These are phyloP conservation scores for Lepidostoma basale DNA, from an alignment of 1,140 invertebrate genomes.

Conservation along the genomic window DNA sequence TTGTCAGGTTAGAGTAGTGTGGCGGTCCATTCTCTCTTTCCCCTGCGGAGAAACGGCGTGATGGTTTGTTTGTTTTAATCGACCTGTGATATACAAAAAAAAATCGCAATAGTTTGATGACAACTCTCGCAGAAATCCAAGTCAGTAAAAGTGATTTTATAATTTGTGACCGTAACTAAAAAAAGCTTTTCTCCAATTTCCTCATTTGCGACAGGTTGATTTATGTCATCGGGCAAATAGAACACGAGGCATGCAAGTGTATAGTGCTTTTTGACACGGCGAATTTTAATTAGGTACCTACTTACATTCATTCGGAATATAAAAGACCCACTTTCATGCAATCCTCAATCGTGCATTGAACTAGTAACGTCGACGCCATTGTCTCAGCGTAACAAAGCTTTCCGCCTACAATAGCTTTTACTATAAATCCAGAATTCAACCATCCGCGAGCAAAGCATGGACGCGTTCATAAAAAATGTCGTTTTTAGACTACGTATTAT, in stretches of 20 bases:
- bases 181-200: background rate
- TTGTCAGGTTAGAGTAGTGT: too few relatives aligned
- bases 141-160: background rate
- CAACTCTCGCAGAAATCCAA: too few relatives aligned
- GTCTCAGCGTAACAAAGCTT: conserved; percentile 29
- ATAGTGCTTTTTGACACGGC: conserved; percentile 1
- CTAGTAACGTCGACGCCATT: conserved; percentile 16
- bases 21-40: too few relatives aligned
- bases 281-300: conserved; percentile 9
- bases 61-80: too few relatives aligned
- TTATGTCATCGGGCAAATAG: background rate
- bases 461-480: background rate
- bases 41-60: too few relatives aligned
- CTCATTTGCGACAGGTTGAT: conserved; percentile 9
- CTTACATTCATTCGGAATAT: background rate
- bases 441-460: background rate
- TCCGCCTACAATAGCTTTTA: conserved; percentile 25
- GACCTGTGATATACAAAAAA: too few relatives aligned
- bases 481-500: background rate
- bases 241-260: background rate
- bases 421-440: background rate
- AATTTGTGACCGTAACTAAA: background rate
- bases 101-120: too few relatives aligned
- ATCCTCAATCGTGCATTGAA: conserved; percentile 19
- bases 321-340: conserved; percentile 25